These are phyloP conservation scores for Hirtodrosophila alboralis DNA, from an alignment of 2,888 invertebrate genomes.

Conservation along the genomic window DNA sequence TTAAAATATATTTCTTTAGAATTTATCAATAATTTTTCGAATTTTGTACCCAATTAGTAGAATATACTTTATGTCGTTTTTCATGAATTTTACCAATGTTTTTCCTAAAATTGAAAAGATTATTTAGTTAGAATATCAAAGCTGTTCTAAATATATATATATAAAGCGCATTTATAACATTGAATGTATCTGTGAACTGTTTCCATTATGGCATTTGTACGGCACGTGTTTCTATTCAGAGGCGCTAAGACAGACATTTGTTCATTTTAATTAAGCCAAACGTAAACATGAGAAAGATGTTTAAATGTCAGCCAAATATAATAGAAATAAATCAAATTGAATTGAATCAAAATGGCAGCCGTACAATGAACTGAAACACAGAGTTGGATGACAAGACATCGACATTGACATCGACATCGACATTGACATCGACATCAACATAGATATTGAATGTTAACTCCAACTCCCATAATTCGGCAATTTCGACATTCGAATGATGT, in stretches of 20 bases:
- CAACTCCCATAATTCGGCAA: background rate
- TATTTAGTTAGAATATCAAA: too few species aligned
- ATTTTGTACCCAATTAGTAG: too few species aligned
- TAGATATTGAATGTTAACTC: background rate
- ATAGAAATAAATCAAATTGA: conserved; percentile 27
- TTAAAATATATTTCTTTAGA: too few species aligned
- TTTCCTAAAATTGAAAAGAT: too few species aligned
- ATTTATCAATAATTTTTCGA: too few species aligned
- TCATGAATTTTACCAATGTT: too few species aligned
- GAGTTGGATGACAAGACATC: conserved; percentile 11
- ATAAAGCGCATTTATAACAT: too few species aligned
- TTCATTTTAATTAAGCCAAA: conserved; percentile 57
- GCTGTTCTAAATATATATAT: too few species aligned
- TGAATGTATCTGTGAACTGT: too few species aligned
- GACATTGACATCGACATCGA: background rate
- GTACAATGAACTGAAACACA: conserved; percentile 1
- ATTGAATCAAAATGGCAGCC: conserved; percentile 29
- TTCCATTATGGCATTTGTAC: background rate
- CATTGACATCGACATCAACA: background rate
- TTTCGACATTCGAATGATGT: conserved; percentile 15
- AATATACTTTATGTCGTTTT: too few species aligned
- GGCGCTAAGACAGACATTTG: background rate
- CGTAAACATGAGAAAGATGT: conserved; percentile 59
- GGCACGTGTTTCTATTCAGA: conserved; percentile 40
- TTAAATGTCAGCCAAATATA: conserved; percentile 37